phyloP scores from a whole-genome alignment of 2,113 vertebrate genomes.

The Mohoua ochrocephala region DNA sequence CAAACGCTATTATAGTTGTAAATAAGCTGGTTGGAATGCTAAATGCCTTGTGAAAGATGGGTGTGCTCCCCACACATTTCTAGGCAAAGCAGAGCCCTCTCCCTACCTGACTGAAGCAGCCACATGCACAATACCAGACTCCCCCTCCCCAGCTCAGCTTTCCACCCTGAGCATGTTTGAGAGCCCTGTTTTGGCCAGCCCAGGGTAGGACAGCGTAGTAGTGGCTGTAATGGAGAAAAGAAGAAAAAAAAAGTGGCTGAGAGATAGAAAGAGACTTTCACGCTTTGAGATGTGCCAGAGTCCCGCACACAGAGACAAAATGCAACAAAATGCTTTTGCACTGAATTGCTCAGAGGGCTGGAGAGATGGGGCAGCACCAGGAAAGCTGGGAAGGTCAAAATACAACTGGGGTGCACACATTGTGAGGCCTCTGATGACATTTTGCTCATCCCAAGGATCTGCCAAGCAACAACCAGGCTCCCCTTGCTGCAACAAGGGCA shows the following conservation, averaged over 20 bases:
- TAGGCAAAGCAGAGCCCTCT: background rate
- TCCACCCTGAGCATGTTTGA: background rate
- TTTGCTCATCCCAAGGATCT: background rate
- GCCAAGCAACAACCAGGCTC: background rate
- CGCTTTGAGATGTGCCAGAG: background rate
- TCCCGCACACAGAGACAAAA: background rate
- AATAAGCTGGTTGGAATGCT: background rate
- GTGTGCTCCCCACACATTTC: background rate
- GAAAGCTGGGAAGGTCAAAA: background rate
- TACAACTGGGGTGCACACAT: background rate
- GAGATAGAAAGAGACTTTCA: background rate
- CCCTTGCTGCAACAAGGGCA: background rate
- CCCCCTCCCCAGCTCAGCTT: background rate
- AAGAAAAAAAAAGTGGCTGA: background rate
- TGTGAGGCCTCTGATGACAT: background rate
- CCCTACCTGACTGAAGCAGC: background rate
- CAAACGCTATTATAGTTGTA: background rate
- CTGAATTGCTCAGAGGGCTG: background rate
- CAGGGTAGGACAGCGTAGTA: background rate
- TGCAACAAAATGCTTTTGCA: background rate
- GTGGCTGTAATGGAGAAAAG: background rate
- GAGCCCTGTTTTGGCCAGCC: background rate
- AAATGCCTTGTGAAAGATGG: background rate
- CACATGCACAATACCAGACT: background rate
- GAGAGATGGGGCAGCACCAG: background rate